Conservation (phyloP, 92 coral and sea anemone species). For the Ricordea florida region DNA sequence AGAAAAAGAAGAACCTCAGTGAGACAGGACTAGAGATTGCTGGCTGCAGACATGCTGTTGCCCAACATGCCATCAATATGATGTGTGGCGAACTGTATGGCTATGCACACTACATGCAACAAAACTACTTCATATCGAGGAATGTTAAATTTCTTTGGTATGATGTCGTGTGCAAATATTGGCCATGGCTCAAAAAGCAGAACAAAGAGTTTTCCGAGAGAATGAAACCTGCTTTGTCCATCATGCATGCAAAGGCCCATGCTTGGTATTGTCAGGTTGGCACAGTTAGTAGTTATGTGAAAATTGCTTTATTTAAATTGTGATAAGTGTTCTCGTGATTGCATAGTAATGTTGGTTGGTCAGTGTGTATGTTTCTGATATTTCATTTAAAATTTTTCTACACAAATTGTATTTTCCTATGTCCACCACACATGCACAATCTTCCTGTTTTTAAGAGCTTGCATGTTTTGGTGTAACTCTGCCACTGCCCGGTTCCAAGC, state of each 20-base stretch:
- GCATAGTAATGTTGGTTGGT: too few species aligned
- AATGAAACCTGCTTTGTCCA: constrained; percentile 74
- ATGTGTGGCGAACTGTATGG: constrained; percentile 63
- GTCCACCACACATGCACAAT: too few species aligned
- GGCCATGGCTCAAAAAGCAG: constrained; percentile 74
- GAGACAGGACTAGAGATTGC: constrained; percentile 68
- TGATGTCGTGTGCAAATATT: constrained; percentile 76
- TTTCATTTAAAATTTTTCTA: too few species aligned
- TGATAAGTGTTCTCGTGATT: too few species aligned
- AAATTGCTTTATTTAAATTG: too few species aligned
- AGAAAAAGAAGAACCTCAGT: constrained; percentile 37
- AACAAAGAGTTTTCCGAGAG: constrained; percentile 11
- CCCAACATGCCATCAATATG: constrained; percentile 63
- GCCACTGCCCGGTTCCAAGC: too few species aligned
- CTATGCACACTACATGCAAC: constrained; percentile 69
- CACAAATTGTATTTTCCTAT: too few species aligned
- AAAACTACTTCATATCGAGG: constrained; percentile 1
- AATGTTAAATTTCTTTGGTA: constrained; percentile 68
- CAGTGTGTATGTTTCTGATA: too few species aligned
- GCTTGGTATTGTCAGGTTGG: constrained; percentile 90
- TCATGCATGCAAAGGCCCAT: constrained; percentile 80
- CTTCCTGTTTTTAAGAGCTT: too few species aligned
- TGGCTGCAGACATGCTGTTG: constrained; percentile 63
- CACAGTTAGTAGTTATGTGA: too few species aligned
- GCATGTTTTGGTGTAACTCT: too few species aligned